Base-by-base conservation (phyloP, 2,113 vertebrate genomes). In the Trichechus manatus region DNA sequence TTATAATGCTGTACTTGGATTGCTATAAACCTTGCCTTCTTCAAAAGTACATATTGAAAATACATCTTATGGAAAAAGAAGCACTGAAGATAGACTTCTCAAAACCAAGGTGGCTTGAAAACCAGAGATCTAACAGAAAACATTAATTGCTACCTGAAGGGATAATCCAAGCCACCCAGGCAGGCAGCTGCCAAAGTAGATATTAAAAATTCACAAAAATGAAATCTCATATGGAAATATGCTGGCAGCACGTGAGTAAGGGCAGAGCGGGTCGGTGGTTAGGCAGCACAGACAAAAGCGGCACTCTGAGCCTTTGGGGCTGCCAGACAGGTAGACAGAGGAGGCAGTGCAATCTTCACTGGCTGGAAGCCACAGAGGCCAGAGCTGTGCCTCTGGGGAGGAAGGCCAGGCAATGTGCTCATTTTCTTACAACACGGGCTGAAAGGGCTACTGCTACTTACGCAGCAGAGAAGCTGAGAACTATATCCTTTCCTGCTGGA, bases 121-220 rank as follows among this genome's bases (percentile, higher is more conserved):
- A 70, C 19, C 93, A 94, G 84, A 94, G 19, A 31, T 85, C 39
- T 36, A 72, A 77, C n/a, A 79, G 39, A 68, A 20, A 64, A 13
- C 17, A 64, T 29, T 39, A 77, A 89, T 1, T 44, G 8, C 33
- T 66, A 89, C n/a, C 4, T 61, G 17, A 53, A 79, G 50, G 79
- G 66, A 81, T 17, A 36, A 59, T 39, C 39, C 17, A 2, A 89
- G 63, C 39, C 81, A 72, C 6, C 8, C 9, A 50, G 68, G 33
- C 44, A 95, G 29, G 44, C 39, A 63, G 36, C 50, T 87, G 36
- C 42, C 78, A 50, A 29, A 31, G 33, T 5, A 9, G 11, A 19
- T 19, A 23, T 53, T 25, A 63, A 61, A 42, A 53, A 36, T 50
- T 61, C 33, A 79, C 66, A 93, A n/a, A 74, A 61, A 56, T 13